Evolutionary conservation across 2,797 vertebrate genomes (phyloP).

Genomic region (Pyrrhura leucotis): DNA sequence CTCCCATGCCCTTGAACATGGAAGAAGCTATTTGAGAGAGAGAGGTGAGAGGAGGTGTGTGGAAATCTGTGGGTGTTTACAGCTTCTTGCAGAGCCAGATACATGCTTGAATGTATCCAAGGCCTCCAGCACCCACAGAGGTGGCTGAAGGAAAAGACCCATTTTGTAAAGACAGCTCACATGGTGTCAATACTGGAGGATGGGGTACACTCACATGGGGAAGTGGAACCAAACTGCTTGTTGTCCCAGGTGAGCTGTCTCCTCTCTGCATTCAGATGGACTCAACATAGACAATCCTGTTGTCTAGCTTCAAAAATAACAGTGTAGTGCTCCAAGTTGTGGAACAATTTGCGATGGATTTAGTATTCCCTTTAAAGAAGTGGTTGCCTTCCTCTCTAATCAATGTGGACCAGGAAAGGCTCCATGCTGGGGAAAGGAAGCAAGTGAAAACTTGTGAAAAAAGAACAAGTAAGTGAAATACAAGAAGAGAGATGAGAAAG

Average conservation of each 20-base stretch:
- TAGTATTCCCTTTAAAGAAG: accelerated
- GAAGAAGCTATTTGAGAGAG: background rate
- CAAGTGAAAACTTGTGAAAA: background rate
- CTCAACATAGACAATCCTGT: accelerated
- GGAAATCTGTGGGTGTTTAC: background rate
- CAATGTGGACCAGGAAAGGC: accelerated
- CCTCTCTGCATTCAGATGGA: background rate
- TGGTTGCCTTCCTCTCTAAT: background rate
- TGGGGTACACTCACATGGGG: background rate
- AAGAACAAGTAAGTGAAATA: background rate
- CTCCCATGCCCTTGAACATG: accelerated
- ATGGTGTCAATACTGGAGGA: background rate
- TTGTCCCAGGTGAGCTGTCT: slow-evolving; percentile 51
- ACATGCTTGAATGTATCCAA: background rate
- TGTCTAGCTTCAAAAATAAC: background rate
- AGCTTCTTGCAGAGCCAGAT: background rate
- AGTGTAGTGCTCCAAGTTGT: background rate
- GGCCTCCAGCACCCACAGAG: background rate
- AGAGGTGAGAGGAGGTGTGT: background rate
- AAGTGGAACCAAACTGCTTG: slow-evolving; percentile 45
- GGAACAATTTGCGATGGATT: background rate
- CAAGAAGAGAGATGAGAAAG: background rate
- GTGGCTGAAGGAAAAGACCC: background rate
- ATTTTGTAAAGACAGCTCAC: slow-evolving; percentile 54
- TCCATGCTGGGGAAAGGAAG: background rate